A percentile compares a stretch with the other conserved stretches of the same genome.
Conservation (phyloP, 2,888 invertebrate genomes). For the Gibbula magus region DNA sequence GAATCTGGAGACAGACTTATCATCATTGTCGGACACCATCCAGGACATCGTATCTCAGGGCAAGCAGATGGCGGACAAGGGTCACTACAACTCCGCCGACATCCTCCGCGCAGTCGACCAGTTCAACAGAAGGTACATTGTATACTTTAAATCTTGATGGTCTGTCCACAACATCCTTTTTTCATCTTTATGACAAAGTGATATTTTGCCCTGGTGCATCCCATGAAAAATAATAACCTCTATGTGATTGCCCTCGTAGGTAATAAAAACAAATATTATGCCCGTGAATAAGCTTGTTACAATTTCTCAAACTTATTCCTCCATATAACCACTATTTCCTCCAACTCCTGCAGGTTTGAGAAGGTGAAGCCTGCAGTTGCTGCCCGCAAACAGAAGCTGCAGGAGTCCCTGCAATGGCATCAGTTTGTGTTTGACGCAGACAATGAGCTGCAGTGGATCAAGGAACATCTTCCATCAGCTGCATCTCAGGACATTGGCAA, state of each 20-base stretch:
- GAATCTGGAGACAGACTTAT: constrained; percentile 89
- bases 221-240: no score
- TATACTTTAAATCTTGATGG: background rate
- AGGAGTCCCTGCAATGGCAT: constrained; percentile 92
- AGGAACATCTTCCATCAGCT: constrained; percentile 89
- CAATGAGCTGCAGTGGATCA: constrained; percentile 95
- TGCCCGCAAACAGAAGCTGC: constrained; percentile 84
- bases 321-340: background rate
- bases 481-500: constrained; percentile 83
- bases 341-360: constrained; percentile 78
- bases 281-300: no score
- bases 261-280: no score
- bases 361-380: constrained; percentile 85
- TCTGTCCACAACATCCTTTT: background rate
- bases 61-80: constrained; percentile 92
- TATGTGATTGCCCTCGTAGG: no score
- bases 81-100: constrained; percentile 93
- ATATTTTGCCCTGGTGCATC: no score
- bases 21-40: constrained; percentile 88
- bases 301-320: background rate
- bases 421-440: constrained; percentile 95
- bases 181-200: background rate
- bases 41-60: constrained; percentile 85
- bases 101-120: constrained; percentile 87
- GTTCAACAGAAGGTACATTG: constrained; percentile 81